Base-by-base conservation (phyloP, 2,113 vertebrate species). In the Takifugu flavidus region DNA sequence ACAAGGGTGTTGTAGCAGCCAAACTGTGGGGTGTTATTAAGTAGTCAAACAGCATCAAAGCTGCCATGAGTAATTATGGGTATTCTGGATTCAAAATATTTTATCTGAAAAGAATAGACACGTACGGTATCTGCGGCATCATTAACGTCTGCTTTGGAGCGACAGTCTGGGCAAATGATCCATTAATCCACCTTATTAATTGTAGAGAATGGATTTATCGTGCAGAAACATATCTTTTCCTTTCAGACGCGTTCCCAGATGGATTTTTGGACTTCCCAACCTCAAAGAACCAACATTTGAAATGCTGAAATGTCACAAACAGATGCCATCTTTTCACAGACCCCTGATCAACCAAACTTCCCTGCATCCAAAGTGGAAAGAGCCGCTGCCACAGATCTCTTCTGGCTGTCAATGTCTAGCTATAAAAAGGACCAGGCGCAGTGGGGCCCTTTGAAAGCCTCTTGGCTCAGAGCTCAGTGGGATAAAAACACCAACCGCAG, bases 381-480 rank as follows among this genome's bases (percentile, higher is more conserved):
- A 39, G 34, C n/a, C 14, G 5, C 45, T 12, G 4, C 45, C 13
- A n/a, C 45, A 47, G 45, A 47, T 47, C 45, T 47, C 15, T 47
- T 13, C 44, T 64, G 68, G 54, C 56, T 63, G 63, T 67, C 56
- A 27, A 67, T 13, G 64, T 57, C 34, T 59, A 59, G 75, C 65
- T 66, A 57, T 13, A 58, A 53, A 66, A 56, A 71, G 72, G 72
- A 78, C 76, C 67, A 49, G 62, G 82, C 73, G 65, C 74, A 75
- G 51, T 29, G 13, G 39, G 56, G 71, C 43, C 43, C 28, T 69
- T 25, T 74, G 69, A 76, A 73, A 52, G 70, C 69, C 63, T 72
- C 66, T 50, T 79, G 68, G 54, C 52, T 52, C 15, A 20, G 45
- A 58, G 63, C 69, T 71, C 74, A 83, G 63, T 54, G 25, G 74